phyloP scores from a whole-genome alignment of 2,888 invertebrate species.

The Rhagophthalmus giganteus region DNA sequence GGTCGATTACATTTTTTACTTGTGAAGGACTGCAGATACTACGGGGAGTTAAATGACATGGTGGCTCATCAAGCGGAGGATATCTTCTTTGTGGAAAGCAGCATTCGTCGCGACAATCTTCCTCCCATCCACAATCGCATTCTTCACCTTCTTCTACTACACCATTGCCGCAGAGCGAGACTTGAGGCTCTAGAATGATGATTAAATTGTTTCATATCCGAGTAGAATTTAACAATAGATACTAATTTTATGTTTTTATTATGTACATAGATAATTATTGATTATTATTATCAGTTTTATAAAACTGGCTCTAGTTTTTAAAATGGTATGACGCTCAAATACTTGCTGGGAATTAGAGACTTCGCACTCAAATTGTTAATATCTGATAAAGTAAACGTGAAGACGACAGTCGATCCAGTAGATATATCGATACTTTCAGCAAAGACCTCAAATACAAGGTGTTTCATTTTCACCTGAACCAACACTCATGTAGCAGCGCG shows the following conservation, averaged over 20 bases:
- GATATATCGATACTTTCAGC: too few relatives aligned
- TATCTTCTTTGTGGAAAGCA: conserved; percentile 89
- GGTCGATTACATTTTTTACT: conserved; percentile 54
- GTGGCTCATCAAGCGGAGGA: conserved; percentile 75
- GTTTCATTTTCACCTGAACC: too few relatives aligned
- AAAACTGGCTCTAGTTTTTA: too few relatives aligned
- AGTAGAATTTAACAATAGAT: conserved; percentile 3
- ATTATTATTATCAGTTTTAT: neutral
- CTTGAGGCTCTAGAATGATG: conserved; percentile 74
- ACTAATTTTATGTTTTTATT: too few relatives aligned
- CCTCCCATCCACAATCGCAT: conserved; percentile 99
- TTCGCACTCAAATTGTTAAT: too few relatives aligned
- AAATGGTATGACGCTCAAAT: too few relatives aligned
- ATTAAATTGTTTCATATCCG: neutral
- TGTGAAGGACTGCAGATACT: conserved; percentile 81
- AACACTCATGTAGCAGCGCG: too few relatives aligned
- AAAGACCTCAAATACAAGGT: too few relatives aligned
- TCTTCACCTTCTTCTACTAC: conserved; percentile 96
- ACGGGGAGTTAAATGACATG: conserved; percentile 83
- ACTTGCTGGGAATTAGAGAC: too few relatives aligned
- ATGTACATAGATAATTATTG: too few relatives aligned
- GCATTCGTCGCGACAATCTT: conserved; percentile 92
- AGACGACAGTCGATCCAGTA: too few relatives aligned
- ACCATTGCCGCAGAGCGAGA: conserved; percentile 96
- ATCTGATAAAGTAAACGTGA: too few relatives aligned